Evolutionary conservation across 2,888 invertebrate genomes (phyloP), one percentile per base, ranked within the genome.

Genomic region (Ochropacha duplaris): DNA sequence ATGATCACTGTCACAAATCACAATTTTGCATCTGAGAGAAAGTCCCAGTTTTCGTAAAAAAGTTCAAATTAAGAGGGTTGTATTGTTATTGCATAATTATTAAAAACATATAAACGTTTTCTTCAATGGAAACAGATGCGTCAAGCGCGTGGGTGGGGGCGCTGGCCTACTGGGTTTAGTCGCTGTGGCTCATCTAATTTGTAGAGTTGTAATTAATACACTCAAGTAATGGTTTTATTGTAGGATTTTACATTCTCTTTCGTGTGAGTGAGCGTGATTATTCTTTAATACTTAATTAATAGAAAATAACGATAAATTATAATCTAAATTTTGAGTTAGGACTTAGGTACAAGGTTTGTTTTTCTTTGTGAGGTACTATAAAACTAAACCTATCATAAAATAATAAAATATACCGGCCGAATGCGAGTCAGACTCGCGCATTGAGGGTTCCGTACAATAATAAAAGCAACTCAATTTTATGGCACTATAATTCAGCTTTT

Each of bases 1-100:
- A 81, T 78, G 79, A 86, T 86, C 84, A 90, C 84, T 84, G 90
- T 92, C 92, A 92, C 90, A 91, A 92, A 91, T 88, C 87, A 88
- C 88, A 87, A 88, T 83, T 78, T 84, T 86, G 87, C 87, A 89
- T 88, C 89, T 88, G 83, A 70, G 83, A 70, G 68, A 12, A 82
- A 67, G 68, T 79, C 77, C 83, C 84, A 71, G 68, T 82, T 84
- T 74, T 76, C 72, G 71, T 69, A 71, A 69, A 80, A 80, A 78
- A 76, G 81, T 88, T 86, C 78, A 85, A 88, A 86, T 86, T 85
- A 79, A 75, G 81, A 77, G 72, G 83, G 83, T 86, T 89, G 83
- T 87, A 81, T 82, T 83, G 78, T 85, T 87, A 83, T 83, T 83
- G 84, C 84, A 81, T 86, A 83, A 84, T 86, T 83, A 80, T 79